phyloP scores from a whole-genome alignment of 2,888 invertebrate species.

The Agrotis segetum region DNA sequence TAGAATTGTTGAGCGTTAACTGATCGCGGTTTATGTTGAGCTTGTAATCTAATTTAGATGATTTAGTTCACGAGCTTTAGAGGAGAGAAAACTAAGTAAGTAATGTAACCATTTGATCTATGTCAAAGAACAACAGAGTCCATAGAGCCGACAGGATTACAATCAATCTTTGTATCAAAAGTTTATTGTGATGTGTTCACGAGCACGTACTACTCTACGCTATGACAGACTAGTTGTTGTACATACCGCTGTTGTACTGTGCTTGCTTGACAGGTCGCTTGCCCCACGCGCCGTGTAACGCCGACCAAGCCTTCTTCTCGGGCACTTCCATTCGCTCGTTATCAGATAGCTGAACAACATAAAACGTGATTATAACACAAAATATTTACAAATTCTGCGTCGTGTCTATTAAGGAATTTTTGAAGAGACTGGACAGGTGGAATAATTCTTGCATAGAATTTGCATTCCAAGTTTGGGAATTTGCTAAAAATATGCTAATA shows the following conservation, averaged over 20 bases:
- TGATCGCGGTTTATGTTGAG: constrained; percentile 25
- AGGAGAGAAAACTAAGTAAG: constrained; percentile 20
- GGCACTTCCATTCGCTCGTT: constrained; percentile 78
- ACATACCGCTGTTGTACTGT: constrained; percentile 81
- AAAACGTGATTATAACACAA: not conserved
- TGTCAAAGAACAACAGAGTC: not conserved
- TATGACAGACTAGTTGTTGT: not conserved
- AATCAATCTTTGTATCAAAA: constrained; percentile 1
- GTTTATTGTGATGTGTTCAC: not conserved
- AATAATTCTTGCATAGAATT: constrained; percentile 48
- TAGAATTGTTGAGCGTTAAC: constrained; percentile 16
- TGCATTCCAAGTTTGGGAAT: constrained; percentile 46
- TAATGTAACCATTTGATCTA: constrained; percentile 27
- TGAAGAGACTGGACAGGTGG: constrained; percentile 24
- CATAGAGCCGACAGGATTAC: not conserved
- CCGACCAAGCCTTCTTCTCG: constrained; percentile 93
- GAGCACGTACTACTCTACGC: not conserved
- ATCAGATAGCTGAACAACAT: constrained; percentile 53
- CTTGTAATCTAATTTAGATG: constrained; percentile 20
- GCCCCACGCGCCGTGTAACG: constrained; percentile 94
- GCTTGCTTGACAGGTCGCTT: constrained; percentile 91
- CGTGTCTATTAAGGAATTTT: not conserved
- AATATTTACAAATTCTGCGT: not conserved
- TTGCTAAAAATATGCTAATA: constrained; percentile 52
- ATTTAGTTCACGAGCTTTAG: constrained; percentile 17